Evolutionary conservation across 2,797 vertebrate genomes (phyloP), one percentile per base, ranked within the genome.

Genomic region (Buphagus erythrorhynchus): DNA sequence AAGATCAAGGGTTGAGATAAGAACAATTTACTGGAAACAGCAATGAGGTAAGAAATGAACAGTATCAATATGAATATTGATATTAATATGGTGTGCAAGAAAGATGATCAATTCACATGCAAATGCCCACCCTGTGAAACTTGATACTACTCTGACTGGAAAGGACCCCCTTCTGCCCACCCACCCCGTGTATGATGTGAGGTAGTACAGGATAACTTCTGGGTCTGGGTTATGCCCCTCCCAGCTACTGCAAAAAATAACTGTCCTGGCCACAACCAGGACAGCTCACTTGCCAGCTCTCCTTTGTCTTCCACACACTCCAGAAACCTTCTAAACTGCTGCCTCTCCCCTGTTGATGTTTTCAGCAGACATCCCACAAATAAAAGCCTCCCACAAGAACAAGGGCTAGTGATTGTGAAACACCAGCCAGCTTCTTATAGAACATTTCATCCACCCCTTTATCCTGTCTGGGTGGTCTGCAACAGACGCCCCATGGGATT

Each of bases 41-140:
- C 40, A 55, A 6, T 21, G 22, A 42, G 33, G 28, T 42, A 58
- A 58, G n/a, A n/a, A 58, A 26, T 1, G 2, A 63, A 17, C 16
- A 58, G 13, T 10, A 31, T 29, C 36, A 49, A 7, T 42, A 29
- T 29, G 21, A 49, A 4, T 40, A 29, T 26, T 26, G n/a, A 26
- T 46, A 36, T 48, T 18, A 40, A 52, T 26, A 58, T 1, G 9
- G 18, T 13, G 15, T 45, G 16, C 5, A 16, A n/a, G 5, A 28
- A 31, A 28, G 5, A 29, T 6, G 9, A 48, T 22, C 6, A 26
- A 6, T 52, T 38, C n/a, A 36, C 33, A 38, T 0, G 0, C 15
- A 26, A 51, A 31, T 11, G 24, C 18, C 33, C 28, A 52, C 16
- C 19, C 16, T 0, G 1, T 11, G 9, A 43, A 52, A 68, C 6